Conservation (phyloP, 30 jellyfish, hydroid and myxozoan species). For the Haliclystus octoradiatus region DNA sequence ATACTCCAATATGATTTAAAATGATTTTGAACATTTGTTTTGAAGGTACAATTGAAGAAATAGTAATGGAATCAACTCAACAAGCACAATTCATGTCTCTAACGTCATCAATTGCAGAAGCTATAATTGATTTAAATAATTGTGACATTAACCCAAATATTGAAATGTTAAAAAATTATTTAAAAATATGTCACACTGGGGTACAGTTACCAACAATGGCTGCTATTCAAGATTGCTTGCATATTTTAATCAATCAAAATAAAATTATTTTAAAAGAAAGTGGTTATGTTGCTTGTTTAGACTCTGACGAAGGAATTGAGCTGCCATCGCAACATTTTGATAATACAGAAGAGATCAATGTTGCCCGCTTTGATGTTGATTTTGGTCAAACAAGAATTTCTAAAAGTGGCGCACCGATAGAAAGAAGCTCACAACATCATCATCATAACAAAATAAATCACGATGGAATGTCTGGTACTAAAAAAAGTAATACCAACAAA, state of each 20-base stretch:
- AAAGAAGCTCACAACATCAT: not conserved
- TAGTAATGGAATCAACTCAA: slow-evolving; percentile 56
- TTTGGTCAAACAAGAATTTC: not conserved
- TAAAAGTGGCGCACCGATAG: not conserved
- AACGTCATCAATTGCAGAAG: slow-evolving; percentile 55
- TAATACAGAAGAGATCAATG: not conserved
- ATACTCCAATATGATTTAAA: too few relatives aligned
- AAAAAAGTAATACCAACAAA: not conserved
- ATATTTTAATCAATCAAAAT: slow-evolving; percentile 46
- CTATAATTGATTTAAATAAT: slow-evolving; percentile 61
- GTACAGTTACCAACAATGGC: slow-evolving; percentile 46
- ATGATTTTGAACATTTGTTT: too few relatives aligned
- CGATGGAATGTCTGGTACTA: not conserved
- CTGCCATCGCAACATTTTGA: not conserved
- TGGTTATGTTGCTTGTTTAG: slow-evolving; percentile 59
- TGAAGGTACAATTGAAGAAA: slow-evolving; percentile 52
- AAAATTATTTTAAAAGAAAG: slow-evolving; percentile 65
- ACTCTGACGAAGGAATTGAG: slow-evolving; percentile 33
- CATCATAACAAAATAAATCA: not conserved
- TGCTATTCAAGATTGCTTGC: slow-evolving; percentile 51
- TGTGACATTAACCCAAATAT: slow-evolving; percentile 50
- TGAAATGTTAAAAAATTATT: slow-evolving; percentile 31
- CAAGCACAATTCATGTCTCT: slow-evolving; percentile 72
- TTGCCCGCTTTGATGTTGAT: not conserved
- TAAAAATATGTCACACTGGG: slow-evolving; percentile 45